Conservation (phyloP, 2,888 invertebrate genomes). For the Melitaea athalia region DNA sequence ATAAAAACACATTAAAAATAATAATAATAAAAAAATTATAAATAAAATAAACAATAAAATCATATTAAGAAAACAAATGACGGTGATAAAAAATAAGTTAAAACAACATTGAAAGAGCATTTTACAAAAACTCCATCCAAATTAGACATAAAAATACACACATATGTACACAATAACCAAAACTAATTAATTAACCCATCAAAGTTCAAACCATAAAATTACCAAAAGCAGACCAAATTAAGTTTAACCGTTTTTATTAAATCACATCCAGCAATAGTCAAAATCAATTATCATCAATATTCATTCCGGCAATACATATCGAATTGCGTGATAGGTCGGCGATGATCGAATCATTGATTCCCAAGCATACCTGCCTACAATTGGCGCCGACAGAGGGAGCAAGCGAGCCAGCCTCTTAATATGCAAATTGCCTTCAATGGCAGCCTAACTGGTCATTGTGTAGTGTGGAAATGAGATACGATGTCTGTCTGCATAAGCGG, state of each 20-base stretch:
- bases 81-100: too few relatives aligned
- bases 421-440: conserved; percentile 61
- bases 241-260: conserved; percentile 29
- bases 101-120: too few relatives aligned
- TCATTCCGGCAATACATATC: conserved; percentile 37
- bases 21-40: not conserved
- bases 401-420: conserved; percentile 49
- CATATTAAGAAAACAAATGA: too few relatives aligned
- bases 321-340: conserved; percentile 41
- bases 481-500: conserved; percentile 52
- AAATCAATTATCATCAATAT: conserved; percentile 40
- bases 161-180: not conserved
- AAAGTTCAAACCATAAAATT: not conserved
- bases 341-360: conserved; percentile 44
- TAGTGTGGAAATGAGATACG: conserved; percentile 48
- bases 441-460: conserved; percentile 60
- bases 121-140: too few relatives aligned
- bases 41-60: too few relatives aligned
- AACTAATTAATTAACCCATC: not conserved
- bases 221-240: conserved; percentile 8
- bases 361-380: conserved; percentile 21
- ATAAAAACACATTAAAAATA: not conserved
- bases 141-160: not conserved
- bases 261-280: conserved; percentile 11
- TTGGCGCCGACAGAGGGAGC: conserved; percentile 47